Conservation (phyloP, 2,888 invertebrate genomes). For the Amblyjoppa proteus region DNA sequence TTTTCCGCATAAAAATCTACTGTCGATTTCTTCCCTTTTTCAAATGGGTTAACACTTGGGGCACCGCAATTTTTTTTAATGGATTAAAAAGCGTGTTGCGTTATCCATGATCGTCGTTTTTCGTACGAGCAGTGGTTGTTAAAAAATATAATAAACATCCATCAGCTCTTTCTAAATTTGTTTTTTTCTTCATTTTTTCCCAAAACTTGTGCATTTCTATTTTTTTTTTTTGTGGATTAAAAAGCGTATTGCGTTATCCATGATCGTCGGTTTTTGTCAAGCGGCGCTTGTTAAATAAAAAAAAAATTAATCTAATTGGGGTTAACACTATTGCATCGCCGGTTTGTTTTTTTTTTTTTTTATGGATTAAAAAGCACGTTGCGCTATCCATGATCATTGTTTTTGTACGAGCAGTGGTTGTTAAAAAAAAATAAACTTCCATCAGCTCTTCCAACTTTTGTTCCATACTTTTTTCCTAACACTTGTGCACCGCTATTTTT, state of each 20-base stretch:
- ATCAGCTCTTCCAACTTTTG: too few relatives aligned
- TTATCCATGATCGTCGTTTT: neutral
- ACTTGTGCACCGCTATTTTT: slow-evolving; percentile 23
- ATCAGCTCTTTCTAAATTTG: too few relatives aligned
- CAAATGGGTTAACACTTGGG: slow-evolving; percentile 8
- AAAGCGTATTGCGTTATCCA: slow-evolving; percentile 36
- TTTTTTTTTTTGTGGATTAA: too few relatives aligned
- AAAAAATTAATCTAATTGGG: neutral
- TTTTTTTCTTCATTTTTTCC: too few relatives aligned
- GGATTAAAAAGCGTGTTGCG: slow-evolving; percentile 52
- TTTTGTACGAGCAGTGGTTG: slow-evolving; percentile 18
- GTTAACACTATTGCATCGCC: slow-evolving; percentile 11
- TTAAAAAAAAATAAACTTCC: slow-evolving; percentile 2
- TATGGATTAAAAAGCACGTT: slow-evolving; percentile 47
- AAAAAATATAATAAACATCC: neutral
- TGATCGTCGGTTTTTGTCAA: slow-evolving; percentile 6
- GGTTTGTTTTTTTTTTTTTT: neutral
- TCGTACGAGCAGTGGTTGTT: slow-evolving; percentile 17
- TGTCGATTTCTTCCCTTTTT: slow-evolving; percentile 2
- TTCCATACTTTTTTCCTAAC: too few relatives aligned
- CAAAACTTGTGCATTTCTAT: too few relatives aligned
- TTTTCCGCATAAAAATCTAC: slow-evolving; percentile 20
- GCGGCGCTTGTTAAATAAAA: slow-evolving; percentile 5
- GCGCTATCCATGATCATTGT: neutral
- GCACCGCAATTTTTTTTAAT: slow-evolving; percentile 1